These are phyloP conservation scores for Drosophila tanythrix DNA, from an alignment of 2,888 invertebrate genomes.

Conservation along the genomic window DNA sequence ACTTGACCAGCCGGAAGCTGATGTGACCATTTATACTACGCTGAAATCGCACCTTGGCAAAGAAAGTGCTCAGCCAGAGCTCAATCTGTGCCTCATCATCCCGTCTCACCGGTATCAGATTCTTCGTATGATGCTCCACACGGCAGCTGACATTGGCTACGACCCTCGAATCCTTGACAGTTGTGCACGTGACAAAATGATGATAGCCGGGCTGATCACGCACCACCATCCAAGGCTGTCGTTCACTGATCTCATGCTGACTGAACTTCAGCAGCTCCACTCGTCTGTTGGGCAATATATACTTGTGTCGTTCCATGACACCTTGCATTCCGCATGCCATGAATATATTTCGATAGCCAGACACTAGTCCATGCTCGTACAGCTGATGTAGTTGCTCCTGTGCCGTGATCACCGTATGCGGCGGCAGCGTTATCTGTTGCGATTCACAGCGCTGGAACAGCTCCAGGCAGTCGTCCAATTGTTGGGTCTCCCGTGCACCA, in stretches of 20 bases:
- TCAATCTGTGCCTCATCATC: conserved; percentile 87
- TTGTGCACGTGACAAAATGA: conserved; percentile 92
- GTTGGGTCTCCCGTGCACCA: conserved; percentile 90
- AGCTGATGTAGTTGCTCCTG: conserved; percentile 89
- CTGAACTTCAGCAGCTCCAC: conserved; percentile 89
- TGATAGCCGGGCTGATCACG: conserved; percentile 89
- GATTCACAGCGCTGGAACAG: conserved; percentile 89
- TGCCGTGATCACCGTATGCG: conserved; percentile 88
- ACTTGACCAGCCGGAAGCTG: conserved; percentile 90
- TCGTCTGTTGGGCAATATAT: conserved; percentile 88
- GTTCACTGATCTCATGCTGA: conserved; percentile 89
- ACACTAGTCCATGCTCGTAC: conserved; percentile 87
- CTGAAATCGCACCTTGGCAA: conserved; percentile 88
- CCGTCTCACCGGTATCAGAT: conserved; percentile 87
- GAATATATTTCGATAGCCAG: conserved; percentile 87
- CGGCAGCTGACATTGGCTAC: conserved; percentile 93
- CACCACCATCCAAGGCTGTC: conserved; percentile 91
- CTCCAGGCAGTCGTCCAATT: conserved; percentile 92
- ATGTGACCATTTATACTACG: conserved; percentile 91
- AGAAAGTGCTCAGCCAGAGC: conserved; percentile 90
- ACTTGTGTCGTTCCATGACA: conserved; percentile 89
- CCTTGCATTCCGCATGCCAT: conserved; percentile 91
- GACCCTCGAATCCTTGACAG: conserved; percentile 91
- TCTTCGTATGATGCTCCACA: conserved; percentile 88
- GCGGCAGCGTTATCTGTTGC: conserved; percentile 89